Base-by-base conservation (phyloP, 23 tunicate species). In the Styela clava region DNA sequence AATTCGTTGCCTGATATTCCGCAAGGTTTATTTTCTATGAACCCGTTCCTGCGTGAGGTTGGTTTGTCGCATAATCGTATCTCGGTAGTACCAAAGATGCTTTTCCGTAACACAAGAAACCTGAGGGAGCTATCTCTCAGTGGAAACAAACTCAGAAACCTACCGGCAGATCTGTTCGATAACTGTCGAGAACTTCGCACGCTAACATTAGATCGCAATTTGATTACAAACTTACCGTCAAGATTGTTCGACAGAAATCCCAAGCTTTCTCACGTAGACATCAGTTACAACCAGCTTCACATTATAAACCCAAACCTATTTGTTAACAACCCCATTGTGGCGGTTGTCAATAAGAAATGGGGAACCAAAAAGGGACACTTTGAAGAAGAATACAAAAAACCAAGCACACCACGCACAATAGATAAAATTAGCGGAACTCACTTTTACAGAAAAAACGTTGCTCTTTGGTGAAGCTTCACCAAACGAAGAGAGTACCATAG, bases 221-320 rank as follows among this genome's bases (percentile, higher is more conserved):
- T 76, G 81, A 76, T 76, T 27, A 21, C 81, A 7, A n/a, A 67
- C 9, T 29, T 76, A 21, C 81, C 81, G 7, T 52, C 64, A 24
- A 76, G 37, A 52, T 64, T 76, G 24, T 76, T 76, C 64, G 62
- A 44, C 18, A 76, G 37, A 29, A 76, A 76, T 44, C 65, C 65
- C 62, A 76, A 76, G 26, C 52, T 76, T 25, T 22, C 65, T 7
- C 64, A 52, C 24, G 65, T 76, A 7, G 81, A 76, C 24, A 33
- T 76, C 64, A 76, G 81, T n/a, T 76, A 76, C 81, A 76, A 76
- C 64, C 64, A 56, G n/a, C 52, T 76, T 9, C 81, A 76, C 24
- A 44, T 29, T 52, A 31, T 76, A 9, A 36, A 64, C 81, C 27
- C 33, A 25, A 24, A 76, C 24, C 35, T 76, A 18, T 71, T 71